Evolutionary conservation across 1,140 invertebrate genomes (phyloP).

Genomic region (Drosophila ambigua): DNA sequence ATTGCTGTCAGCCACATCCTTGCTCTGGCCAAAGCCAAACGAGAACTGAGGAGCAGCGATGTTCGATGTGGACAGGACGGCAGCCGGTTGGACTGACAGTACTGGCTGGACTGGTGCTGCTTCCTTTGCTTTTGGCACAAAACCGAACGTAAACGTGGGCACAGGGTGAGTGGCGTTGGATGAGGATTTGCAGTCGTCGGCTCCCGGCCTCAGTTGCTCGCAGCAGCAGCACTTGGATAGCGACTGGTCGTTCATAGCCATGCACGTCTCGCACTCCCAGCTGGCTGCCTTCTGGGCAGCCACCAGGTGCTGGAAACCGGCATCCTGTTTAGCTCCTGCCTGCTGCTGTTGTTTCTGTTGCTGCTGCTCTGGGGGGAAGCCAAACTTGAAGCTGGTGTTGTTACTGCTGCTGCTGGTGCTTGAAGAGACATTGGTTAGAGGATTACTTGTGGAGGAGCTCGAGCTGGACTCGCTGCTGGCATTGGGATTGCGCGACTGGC

Average conservation of each 20-base stretch:
- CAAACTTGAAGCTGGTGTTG: constrained; percentile 56
- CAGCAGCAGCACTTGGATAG: constrained; percentile 88
- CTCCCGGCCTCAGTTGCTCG: constrained; percentile 86
- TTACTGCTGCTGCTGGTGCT: constrained; percentile 50
- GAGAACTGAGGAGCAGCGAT: neutral
- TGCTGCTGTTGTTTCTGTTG: neutral
- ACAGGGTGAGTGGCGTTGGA: constrained; percentile 72
- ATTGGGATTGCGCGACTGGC: constrained; percentile 54
- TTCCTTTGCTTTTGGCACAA: constrained; percentile 71
- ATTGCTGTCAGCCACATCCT: constrained; percentile 22
- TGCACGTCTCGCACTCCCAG: constrained; percentile 89
- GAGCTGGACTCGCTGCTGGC: constrained; percentile 9
- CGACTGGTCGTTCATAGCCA: constrained; percentile 86
- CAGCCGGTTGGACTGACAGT: neutral
- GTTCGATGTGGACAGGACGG: neutral
- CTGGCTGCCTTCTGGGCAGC: constrained; percentile 83
- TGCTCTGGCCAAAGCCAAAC: constrained; percentile 16
- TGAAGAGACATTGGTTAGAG: constrained; percentile 16
- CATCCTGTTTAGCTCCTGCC: constrained; percentile 50
- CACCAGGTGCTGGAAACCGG: constrained; percentile 71
- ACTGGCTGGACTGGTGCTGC: constrained; percentile 18
- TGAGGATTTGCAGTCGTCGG: constrained; percentile 13
- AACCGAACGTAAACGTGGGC: constrained; percentile 85
- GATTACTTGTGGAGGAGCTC: constrained; percentile 1
- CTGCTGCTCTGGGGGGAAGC: constrained; percentile 16